A percentile compares a stretch with the other conserved stretches of the same genome.
Evolutionary conservation across 2,888 invertebrate species (phyloP).

Genomic region (Iselma pallidipennis): DNA sequence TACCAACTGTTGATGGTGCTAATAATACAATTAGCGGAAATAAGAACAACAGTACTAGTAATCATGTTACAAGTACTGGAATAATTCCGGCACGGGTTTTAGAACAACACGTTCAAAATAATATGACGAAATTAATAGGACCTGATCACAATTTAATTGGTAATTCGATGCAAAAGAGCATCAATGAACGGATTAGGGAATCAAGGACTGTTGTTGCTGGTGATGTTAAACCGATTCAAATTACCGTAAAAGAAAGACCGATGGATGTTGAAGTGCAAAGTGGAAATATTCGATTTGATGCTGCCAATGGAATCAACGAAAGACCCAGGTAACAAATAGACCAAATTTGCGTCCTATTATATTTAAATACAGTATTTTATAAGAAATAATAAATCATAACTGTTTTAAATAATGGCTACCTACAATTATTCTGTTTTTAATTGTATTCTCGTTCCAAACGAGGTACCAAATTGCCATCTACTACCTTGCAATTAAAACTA

Average conservation of each 20-base stretch:
- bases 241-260: slow-evolving; percentile 53
- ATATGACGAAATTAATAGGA: slow-evolving; percentile 42
- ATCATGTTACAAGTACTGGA: slow-evolving; percentile 39
- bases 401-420: too few relatives aligned
- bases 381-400: too few relatives aligned
- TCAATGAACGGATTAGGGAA: slow-evolving; percentile 47
- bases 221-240: slow-evolving; percentile 54
- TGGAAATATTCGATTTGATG: slow-evolving; percentile 50
- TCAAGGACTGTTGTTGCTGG: slow-evolving; percentile 49
- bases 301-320: slow-evolving; percentile 48
- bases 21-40: neutral
- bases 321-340: slow-evolving; percentile 50
- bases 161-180: slow-evolving; percentile 37
- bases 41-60: slow-evolving; percentile 11
- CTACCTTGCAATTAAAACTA: slow-evolving; percentile 8
- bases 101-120: slow-evolving; percentile 43
- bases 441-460: neutral
- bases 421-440: neutral
- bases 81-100: slow-evolving; percentile 39
- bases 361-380: neutral
- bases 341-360: neutral
- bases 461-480: slow-evolving; percentile 3
- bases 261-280: slow-evolving; percentile 53
- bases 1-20: slow-evolving; percentile 33
- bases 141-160: slow-evolving; percentile 28